A percentile compares a stretch with the other conserved stretches of the same genome.
Evolutionary conservation across 2,113 vertebrate species (phyloP).

Genomic region (Octodon degus): DNA sequence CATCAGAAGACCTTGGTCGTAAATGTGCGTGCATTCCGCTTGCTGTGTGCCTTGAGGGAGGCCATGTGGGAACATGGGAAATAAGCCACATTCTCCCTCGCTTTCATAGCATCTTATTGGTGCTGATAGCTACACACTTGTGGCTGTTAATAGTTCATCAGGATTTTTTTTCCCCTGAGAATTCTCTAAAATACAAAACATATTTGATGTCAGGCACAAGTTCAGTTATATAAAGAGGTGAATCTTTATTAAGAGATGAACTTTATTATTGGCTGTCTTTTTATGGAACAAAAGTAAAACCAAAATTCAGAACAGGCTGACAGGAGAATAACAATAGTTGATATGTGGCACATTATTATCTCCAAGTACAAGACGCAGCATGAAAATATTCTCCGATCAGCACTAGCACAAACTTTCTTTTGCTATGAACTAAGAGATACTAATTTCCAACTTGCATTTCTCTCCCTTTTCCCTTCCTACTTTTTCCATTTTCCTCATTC

Average conservation of each 20-base stretch:
- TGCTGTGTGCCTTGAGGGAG: constrained; percentile 8
- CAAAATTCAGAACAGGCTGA: background rate
- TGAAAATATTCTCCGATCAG: background rate
- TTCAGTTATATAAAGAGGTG: background rate
- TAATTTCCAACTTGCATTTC: background rate
- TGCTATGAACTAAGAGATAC: background rate
- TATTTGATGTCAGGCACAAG: background rate
- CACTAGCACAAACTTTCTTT: background rate
- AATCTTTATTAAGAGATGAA: background rate
- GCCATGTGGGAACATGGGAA: background rate
- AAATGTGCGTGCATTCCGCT: background rate
- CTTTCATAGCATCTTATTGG: constrained; percentile 45
- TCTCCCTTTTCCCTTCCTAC: background rate
- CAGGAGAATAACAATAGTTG: background rate
- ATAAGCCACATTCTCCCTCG: constrained; percentile 46
- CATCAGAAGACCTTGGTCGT: background rate
- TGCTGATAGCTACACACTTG: constrained; percentile 1
- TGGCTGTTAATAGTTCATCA: constrained; percentile 53
- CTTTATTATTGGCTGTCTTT: background rate
- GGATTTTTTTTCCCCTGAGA: background rate
- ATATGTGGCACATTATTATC: background rate
- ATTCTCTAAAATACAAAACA: constrained; percentile 10
- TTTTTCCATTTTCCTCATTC: background rate
- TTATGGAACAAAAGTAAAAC: background rate
- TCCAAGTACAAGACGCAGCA: background rate